Conservation (phyloP, 2,888 invertebrate genomes). For the Cosmia trapezina region DNA sequence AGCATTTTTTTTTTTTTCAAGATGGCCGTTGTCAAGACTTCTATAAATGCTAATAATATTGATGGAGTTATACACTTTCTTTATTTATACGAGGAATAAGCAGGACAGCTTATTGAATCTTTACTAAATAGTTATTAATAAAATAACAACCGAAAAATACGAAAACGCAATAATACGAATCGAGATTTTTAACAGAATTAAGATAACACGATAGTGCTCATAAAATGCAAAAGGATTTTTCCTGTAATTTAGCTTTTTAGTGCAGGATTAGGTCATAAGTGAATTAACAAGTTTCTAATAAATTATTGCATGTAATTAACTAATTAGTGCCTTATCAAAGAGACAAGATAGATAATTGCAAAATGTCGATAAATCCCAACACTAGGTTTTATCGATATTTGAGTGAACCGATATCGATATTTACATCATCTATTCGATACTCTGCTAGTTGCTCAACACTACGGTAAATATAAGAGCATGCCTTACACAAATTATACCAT, state of each 20-base stretch:
- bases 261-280: slow-evolving; percentile 26
- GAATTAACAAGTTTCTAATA: slow-evolving; percentile 5
- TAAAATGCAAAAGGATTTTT: slow-evolving; percentile 34
- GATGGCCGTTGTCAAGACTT: no score
- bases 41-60: not conserved
- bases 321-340: slow-evolving; percentile 35
- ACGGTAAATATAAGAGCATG: slow-evolving; percentile 46
- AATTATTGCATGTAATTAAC: slow-evolving; percentile 40
- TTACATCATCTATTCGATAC: slow-evolving; percentile 27
- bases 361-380: slow-evolving; percentile 28
- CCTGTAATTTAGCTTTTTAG: slow-evolving; percentile 15
- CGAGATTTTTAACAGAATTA: slow-evolving; percentile 32
- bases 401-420: slow-evolving; percentile 30
- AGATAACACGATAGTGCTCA: slow-evolving; percentile 23
- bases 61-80: not conserved
- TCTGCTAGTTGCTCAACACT: slow-evolving; percentile 58
- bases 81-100: not conserved
- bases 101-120: slow-evolving; percentile 27
- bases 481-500: slow-evolving; percentile 62
- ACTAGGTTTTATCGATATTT: slow-evolving; percentile 31
- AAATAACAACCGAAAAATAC: slow-evolving; percentile 39
- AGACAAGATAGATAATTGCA: not conserved
- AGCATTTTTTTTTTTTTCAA: not conserved
- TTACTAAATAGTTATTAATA: slow-evolving; percentile 31
- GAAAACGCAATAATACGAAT: slow-evolving; percentile 45